Evolutionary conservation across 2,888 invertebrate species (phyloP).

Genomic region (Rosalia funebris): DNA sequence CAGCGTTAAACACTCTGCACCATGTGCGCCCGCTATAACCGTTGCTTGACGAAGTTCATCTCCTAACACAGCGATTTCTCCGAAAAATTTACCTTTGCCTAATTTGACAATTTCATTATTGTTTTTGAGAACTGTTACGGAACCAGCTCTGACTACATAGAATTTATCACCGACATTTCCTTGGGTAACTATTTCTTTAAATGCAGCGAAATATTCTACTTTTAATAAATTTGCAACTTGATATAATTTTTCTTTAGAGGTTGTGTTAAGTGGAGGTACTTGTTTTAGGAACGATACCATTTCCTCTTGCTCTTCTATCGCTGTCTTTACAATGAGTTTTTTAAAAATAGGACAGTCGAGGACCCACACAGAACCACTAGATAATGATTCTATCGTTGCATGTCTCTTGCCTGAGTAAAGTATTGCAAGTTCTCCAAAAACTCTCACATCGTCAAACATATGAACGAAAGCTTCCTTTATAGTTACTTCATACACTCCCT

Average conservation of each 20-base stretch:
- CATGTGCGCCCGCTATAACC: slow-evolving; percentile 82
- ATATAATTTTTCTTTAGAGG: slow-evolving; percentile 75
- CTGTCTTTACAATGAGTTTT: slow-evolving; percentile 87
- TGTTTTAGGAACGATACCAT: slow-evolving; percentile 85
- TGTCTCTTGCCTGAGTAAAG: slow-evolving; percentile 82
- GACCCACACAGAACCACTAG: slow-evolving; percentile 86
- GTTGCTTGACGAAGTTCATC: slow-evolving; percentile 83
- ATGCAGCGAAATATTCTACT: slow-evolving; percentile 84
- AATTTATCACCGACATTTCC: slow-evolving; percentile 89
- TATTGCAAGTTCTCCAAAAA: slow-evolving; percentile 60
- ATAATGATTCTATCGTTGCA: slow-evolving; percentile 86
- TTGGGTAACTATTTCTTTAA: slow-evolving; percentile 81
- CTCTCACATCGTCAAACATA: slow-evolving; percentile 80
- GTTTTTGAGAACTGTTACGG: slow-evolving; percentile 30
- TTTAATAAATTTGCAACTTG: slow-evolving; percentile 89
- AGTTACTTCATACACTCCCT: slow-evolving; percentile 87
- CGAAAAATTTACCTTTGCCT: slow-evolving; percentile 34
- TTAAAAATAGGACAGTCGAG: slow-evolving; percentile 88
- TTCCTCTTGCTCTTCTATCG: slow-evolving; percentile 84
- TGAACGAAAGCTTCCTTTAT: slow-evolving; percentile 61
- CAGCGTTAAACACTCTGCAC: slow-evolving; percentile 82
- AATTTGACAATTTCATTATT: slow-evolving; percentile 25
- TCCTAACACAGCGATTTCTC: slow-evolving; percentile 82
- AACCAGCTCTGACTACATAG: slow-evolving; percentile 83
- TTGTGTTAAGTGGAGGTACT: slow-evolving; percentile 79